Conservation (phyloP, 2,113 vertebrate species). For the Odontophorus gujanensis region DNA sequence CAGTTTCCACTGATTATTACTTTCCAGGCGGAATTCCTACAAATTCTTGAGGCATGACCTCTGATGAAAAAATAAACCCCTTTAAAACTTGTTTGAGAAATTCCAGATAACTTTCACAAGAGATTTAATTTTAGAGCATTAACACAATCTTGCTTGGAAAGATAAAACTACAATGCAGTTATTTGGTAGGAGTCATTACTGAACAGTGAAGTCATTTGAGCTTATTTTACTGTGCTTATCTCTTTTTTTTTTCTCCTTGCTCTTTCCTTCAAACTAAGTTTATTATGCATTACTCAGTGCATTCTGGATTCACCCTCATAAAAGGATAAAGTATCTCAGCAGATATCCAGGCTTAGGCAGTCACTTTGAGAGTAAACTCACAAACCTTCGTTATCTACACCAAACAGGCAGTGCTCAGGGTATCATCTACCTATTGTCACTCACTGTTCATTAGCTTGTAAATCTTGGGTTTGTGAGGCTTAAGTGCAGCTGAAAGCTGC, state of each 20-base stretch:
- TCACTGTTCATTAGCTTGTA: conserved; percentile 52
- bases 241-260: neutral
- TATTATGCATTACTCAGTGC: conserved; percentile 82
- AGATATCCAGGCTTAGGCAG: conserved; percentile 73
- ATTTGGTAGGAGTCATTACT: conserved; percentile 82
- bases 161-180: conserved; percentile 84
- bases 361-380: conserved; percentile 64
- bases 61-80: conserved; percentile 86
- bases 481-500: conserved; percentile 55
- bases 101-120: conserved; percentile 89
- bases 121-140: conserved; percentile 87
- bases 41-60: conserved; percentile 89
- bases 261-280: conserved; percentile 73
- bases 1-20: conserved; percentile 93
- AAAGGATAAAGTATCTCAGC: conserved; percentile 80
- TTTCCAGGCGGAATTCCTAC: conserved; percentile 94
- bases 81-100: conserved; percentile 88
- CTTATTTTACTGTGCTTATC: conserved; percentile 84
- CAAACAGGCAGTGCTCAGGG: neutral
- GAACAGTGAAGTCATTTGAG: conserved; percentile 84
- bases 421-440: conserved; percentile 46
- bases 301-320: conserved; percentile 83
- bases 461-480: conserved; percentile 56
- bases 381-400: conserved; percentile 48
- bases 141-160: conserved; percentile 83